Base-by-base conservation (phyloP, 2,888 invertebrate genomes). In the Cephus runcator region DNA sequence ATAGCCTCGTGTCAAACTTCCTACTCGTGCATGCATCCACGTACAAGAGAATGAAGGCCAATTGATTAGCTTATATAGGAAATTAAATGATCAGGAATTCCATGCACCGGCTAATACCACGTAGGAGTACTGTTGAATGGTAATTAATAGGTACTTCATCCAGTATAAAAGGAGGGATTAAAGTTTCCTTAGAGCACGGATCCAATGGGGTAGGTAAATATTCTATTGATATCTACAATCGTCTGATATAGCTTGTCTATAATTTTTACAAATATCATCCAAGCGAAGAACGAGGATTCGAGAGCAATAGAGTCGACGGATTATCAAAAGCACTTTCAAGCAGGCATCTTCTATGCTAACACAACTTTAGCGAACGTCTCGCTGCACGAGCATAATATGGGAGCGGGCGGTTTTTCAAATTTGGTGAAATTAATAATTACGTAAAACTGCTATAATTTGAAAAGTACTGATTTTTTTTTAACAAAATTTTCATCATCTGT, bases 1-100 rank as follows among this genome's bases (percentile, higher is more conserved):
- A 73, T 75, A 35, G 69, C 73, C 31, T 34, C 35, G 6, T 73
- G 69, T 34, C 56, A 35, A 73, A 30, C 76, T 76, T 73, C 36
- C 71, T 35, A 35, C 33, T 15, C 69, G 35, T 56, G 56, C 23
- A 56, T 23, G 23, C 23, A 23, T 56, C 6, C 23, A 56, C 56
- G 56, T 56, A 56, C 23, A 23, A 56, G 56, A 9, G 23, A 56
- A 23, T 56, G 56, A 9, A 23, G 56, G 23, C 56, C 56, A 56
- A 56, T 56, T 23, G 56, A 56, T 56, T 56, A 56, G 9, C 56
- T 56, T 56, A 56, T 23, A 9, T 23, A 56, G 23, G 56, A 56
- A 56, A 56, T 23, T 56, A 56, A 56, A 56, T 56, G 23, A 56
- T 56, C 23, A 56, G 56, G 23, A 56, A 56, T 56, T 56, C 56